Evolutionary conservation across 2,797 vertebrate species (phyloP).

Genomic region (Caiman crocodilus): DNA sequence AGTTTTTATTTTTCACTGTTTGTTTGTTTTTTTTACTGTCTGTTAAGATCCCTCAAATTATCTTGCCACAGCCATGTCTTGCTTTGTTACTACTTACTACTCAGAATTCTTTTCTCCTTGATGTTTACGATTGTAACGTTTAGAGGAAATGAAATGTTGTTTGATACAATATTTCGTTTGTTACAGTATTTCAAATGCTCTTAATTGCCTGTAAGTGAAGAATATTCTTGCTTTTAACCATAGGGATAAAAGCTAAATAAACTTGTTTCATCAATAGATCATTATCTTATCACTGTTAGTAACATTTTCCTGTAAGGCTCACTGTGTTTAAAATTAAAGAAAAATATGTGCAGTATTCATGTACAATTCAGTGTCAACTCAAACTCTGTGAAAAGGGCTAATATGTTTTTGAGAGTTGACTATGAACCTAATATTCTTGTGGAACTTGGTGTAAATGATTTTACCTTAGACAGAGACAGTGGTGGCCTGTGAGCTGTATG

Average conservation of each 20-base stretch:
- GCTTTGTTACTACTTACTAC: not conserved
- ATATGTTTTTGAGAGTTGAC: not conserved
- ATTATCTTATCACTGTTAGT: not conserved
- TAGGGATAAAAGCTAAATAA: not conserved
- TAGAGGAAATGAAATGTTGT: not conserved
- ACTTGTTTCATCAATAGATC: not conserved
- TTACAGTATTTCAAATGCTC: not conserved
- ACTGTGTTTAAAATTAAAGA: not conserved
- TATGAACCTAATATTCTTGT: not conserved
- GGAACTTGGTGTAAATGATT: too few relatives aligned
- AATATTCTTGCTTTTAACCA: not conserved
- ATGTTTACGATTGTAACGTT: not conserved
- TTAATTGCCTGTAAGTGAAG: not conserved
- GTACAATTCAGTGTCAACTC: not conserved
- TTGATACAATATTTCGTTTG: too few relatives aligned
- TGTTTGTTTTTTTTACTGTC: not conserved
- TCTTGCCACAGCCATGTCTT: not conserved
- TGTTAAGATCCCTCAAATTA: not conserved
- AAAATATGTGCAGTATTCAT: not conserved
- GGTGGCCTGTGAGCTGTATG: too few relatives aligned
- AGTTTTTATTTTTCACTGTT: not conserved
- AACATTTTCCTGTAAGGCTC: not conserved
- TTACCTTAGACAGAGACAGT: too few relatives aligned
- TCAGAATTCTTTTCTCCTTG: not conserved
- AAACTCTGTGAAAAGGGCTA: not conserved